phyloP scores from a whole-genome alignment of 2,113 vertebrate genomes.

The Neopipo cinnamomea region DNA sequence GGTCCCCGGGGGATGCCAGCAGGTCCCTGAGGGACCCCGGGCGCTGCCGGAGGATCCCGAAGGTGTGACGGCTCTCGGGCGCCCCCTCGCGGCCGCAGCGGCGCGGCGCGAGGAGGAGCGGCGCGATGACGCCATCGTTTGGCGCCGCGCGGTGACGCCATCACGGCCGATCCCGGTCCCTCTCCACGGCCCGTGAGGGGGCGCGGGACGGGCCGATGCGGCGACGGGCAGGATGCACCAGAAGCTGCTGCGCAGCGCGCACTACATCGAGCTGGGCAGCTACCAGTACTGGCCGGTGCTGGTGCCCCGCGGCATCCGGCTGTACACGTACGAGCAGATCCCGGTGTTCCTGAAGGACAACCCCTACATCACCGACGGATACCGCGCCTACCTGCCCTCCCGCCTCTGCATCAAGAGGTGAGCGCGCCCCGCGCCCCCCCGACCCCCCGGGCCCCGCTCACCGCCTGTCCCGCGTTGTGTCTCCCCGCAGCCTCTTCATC shows the following conservation, averaged over 20 bases:
- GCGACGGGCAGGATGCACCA: constrained; percentile 80
- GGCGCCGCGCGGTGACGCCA: neutral
- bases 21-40: neutral
- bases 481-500: constrained; percentile 84
- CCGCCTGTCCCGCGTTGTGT: neutral
- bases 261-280: constrained; percentile 93
- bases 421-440: neutral
- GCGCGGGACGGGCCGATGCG: neutral
- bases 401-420: constrained; percentile 92
- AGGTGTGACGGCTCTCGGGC: neutral
- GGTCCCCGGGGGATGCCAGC: no score
- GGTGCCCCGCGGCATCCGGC: constrained; percentile 87
- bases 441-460: neutral
- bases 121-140: neutral
- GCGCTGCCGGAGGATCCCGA: neutral
- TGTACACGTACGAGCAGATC: constrained; percentile 95
- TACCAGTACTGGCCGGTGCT: constrained; percentile 96
- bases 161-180: neutral
- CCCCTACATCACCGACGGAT: constrained; percentile 96
- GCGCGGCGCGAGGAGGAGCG: neutral
- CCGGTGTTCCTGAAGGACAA: constrained; percentile 90
- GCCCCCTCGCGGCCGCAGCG: neutral
- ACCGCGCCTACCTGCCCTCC: constrained; percentile 91
- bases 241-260: constrained; percentile 85
- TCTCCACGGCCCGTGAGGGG: neutral